These are phyloP conservation scores for Aphelinus atriplicis DNA, from an alignment of 1,140 invertebrate genomes.

Conservation along the genomic window DNA sequence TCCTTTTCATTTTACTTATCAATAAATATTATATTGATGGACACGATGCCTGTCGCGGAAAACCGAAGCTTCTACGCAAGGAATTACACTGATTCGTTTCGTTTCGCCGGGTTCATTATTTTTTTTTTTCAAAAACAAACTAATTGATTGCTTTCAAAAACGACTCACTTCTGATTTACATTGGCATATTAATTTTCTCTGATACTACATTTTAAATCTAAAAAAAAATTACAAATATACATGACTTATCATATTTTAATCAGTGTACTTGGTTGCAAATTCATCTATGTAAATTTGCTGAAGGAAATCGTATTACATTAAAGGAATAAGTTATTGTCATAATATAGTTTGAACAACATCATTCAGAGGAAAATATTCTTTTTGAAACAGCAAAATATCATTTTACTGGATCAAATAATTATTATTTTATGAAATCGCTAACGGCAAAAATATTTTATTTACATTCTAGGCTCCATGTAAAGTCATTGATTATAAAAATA, in stretches of 20 bases:
- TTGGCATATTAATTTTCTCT: conserved; percentile 3
- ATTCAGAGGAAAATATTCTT: neutral
- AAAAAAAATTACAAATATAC: neutral
- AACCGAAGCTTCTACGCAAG: conserved; percentile 64
- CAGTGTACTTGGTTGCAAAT: neutral
- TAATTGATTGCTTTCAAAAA: conserved; percentile 13
- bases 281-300: neutral
- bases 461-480: conserved; percentile 17
- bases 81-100: conserved; percentile 54
- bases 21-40: conserved; percentile 36
- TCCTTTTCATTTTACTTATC: conserved; percentile 2
- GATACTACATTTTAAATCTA: neutral
- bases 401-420: conserved; percentile 11
- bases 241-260: neutral
- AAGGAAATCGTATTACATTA: neutral
- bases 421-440: neutral
- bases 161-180: neutral
- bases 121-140: conserved; percentile 37
- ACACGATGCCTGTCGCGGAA: conserved; percentile 67
- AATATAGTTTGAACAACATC: neutral
- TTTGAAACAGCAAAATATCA: conserved; percentile 4
- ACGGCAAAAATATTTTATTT: conserved; percentile 33
- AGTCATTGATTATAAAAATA: conserved; percentile 35
- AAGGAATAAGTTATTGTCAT: neutral
- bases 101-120: conserved; percentile 32